Conservation (phyloP, 2,113 vertebrate genomes). For the Gallinago undulata region DNA sequence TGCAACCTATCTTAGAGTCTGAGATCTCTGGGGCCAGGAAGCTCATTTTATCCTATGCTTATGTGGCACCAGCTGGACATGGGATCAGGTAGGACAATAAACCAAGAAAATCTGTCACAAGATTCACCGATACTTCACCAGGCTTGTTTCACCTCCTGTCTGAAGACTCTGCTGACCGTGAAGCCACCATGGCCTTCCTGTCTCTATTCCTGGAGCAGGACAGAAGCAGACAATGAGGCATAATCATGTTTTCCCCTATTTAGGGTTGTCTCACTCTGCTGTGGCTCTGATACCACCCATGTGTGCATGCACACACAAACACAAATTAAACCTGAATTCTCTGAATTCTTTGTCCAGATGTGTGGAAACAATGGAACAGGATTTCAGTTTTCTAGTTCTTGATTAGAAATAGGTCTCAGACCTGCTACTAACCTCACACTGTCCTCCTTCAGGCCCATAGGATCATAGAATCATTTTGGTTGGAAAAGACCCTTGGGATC, state of each 20-base stretch:
- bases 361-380: not conserved
- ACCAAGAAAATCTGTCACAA: not conserved
- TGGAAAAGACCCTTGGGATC: too few species aligned
- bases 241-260: not conserved
- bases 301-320: not conserved
- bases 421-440: fast-evolving
- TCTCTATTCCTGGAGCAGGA: not conserved
- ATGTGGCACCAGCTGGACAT: not conserved
- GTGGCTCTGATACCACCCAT: not conserved
- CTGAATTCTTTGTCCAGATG: not conserved
- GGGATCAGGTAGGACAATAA: not conserved
- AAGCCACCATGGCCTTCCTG: not conserved
- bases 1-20: not conserved
- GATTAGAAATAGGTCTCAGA: not conserved
- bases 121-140: not conserved
- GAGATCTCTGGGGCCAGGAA: not conserved
- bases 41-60: not conserved
- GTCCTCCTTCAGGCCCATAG: not conserved
- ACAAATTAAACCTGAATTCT: not conserved
- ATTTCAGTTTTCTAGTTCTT: not conserved
- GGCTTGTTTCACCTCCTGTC: not conserved
- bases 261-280: not conserved
- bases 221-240: fast-evolving
- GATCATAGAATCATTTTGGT: too few species aligned
- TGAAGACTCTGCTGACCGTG: not conserved